Conservation (phyloP, 2,113 vertebrate genomes). For the Silurus asotus region DNA sequence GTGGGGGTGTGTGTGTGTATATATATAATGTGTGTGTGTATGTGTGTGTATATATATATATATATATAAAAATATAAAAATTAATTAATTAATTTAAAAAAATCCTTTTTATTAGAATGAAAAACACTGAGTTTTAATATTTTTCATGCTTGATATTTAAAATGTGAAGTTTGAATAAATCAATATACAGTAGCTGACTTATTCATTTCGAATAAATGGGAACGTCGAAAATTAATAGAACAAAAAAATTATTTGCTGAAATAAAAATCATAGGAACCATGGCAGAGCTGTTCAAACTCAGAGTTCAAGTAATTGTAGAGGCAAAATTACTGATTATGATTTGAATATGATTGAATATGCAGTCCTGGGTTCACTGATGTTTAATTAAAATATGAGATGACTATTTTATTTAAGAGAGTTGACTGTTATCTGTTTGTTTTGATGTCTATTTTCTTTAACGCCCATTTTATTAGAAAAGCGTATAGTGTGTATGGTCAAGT, state of each 20-base stretch:
- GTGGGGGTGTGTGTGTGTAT: no score
- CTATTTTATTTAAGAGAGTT: no score
- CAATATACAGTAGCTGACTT: not conserved
- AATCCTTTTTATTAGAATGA: no score
- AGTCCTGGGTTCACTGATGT: not conserved
- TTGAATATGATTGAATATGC: not conserved
- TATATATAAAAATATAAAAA: no score
- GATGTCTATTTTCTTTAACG: not conserved
- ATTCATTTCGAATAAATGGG: not conserved
- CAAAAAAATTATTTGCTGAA: not conserved
- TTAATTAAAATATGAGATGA: not conserved
- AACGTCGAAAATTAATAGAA: not conserved
- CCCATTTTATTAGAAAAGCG: not conserved
- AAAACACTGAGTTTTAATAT: not conserved
- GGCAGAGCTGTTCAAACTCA: not conserved
- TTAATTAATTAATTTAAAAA: no score
- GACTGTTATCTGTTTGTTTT: not conserved
- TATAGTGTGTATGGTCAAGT: not conserved
- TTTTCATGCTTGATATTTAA: not conserved
- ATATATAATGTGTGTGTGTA: no score
- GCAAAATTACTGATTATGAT: not conserved
- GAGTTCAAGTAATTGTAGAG: not conserved
- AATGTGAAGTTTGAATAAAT: not conserved
- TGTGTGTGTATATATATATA: no score
- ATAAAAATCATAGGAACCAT: not conserved